These are phyloP conservation scores for Crypturellus tataupa DNA, from an alignment of 2,797 vertebrate genomes.

Conservation along the genomic window DNA sequence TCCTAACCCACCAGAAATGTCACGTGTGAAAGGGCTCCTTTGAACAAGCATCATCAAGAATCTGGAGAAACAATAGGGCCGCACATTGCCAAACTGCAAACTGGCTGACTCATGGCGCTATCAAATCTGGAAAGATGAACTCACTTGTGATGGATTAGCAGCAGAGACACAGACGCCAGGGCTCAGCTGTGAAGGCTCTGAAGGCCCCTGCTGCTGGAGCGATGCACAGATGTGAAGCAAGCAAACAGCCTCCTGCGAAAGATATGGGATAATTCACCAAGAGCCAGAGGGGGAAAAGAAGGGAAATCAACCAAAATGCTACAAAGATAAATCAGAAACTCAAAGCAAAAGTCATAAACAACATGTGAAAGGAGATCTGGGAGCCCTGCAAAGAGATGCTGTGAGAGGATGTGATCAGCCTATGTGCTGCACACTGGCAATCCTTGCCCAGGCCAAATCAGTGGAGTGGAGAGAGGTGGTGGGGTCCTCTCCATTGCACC, in stretches of 20 bases:
- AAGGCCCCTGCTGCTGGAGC: accelerated
- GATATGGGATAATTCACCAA: neutral
- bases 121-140: neutral
- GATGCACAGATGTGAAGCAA: neutral
- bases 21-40: accelerated
- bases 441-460: too few relatives aligned
- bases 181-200: neutral
- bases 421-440: too few relatives aligned
- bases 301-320: neutral
- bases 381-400: neutral
- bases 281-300: neutral
- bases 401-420: neutral
- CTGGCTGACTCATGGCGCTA: neutral
- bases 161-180: neutral
- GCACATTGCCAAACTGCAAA: neutral
- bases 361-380: neutral
- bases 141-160: neutral
- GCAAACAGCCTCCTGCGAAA: neutral
- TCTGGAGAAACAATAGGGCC: neutral
- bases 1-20: neutral
- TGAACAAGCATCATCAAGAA: neutral
- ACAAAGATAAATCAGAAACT: neutral
- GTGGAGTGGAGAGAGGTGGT: neutral
- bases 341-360: neutral
- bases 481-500: neutral